Conservation (phyloP, 2,113 vertebrate species). For the Mesocricetus auratus region DNA sequence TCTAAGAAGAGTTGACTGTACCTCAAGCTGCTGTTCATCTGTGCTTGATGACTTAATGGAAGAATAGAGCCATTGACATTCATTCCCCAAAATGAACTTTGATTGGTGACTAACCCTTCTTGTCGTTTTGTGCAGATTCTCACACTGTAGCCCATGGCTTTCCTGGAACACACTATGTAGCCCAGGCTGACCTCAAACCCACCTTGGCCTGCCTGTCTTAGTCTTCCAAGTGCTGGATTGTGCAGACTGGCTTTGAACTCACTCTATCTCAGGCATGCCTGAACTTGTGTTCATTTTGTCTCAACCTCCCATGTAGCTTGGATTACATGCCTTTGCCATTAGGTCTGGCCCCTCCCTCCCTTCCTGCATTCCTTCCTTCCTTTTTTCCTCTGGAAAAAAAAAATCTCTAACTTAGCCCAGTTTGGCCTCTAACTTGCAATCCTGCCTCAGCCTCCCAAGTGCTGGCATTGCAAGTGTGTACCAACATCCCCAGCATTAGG, state of each 20-base stretch:
- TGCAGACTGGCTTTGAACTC: neutral
- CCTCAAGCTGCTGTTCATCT: neutral
- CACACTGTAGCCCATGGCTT: neutral
- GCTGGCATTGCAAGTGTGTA: neutral
- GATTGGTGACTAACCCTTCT: neutral
- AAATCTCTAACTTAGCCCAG: neutral
- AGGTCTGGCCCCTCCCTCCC: neutral
- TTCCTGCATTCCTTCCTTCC: neutral
- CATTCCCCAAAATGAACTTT: constrained; percentile 7
- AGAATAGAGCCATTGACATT: neutral
- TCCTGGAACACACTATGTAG: neutral
- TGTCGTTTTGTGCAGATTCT: neutral
- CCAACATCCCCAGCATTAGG: no score
- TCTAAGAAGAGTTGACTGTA: constrained; percentile 1
- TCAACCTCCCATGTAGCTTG: neutral
- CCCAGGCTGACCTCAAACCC: neutral
- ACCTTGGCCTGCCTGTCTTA: neutral
- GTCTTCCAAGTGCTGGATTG: neutral
- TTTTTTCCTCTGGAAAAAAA: no score
- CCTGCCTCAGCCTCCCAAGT: neutral
- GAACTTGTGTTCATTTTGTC: neutral
- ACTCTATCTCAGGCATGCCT: neutral
- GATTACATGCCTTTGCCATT: neutral
- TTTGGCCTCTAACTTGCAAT: neutral
- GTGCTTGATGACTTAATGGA: constrained; percentile 22